Conservation (phyloP, 2,113 vertebrate species). For the Megaceryle torquata region DNA sequence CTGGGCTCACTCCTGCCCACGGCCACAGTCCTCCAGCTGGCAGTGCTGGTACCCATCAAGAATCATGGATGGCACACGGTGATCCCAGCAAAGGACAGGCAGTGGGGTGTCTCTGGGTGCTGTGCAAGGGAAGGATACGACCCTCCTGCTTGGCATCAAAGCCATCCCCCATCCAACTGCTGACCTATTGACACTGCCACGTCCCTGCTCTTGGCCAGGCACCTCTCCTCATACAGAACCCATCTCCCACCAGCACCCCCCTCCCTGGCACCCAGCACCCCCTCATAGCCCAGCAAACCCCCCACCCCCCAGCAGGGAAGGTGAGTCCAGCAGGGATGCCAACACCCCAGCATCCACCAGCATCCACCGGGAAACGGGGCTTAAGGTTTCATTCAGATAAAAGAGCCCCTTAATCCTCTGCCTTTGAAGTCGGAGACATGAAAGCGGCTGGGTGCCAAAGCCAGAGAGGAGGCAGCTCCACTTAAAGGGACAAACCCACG, state of each 20-base stretch:
- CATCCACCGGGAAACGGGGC: background rate
- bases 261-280: background rate
- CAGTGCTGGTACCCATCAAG: background rate
- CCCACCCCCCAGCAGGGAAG: background rate
- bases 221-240: background rate
- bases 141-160: background rate
- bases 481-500: constrained; percentile 67
- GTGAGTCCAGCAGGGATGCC: background rate
- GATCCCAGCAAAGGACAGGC: background rate
- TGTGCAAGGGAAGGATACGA: background rate
- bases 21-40: background rate
- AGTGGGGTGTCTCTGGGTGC: background rate
- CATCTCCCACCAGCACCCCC: background rate
- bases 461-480: constrained; percentile 35
- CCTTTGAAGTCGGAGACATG: constrained; percentile 74
- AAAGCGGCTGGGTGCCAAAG: constrained; percentile 68
- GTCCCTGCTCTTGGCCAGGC: background rate
- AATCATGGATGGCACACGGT: fast-evolving
- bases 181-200: background rate
- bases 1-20: background rate
- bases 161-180: background rate
- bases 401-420: constrained; percentile 69
- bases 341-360: background rate
- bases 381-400: constrained; percentile 71
- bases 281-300: background rate